Conservation (phyloP, 2,888 invertebrate genomes). For the Aspidapion aeneum region DNA sequence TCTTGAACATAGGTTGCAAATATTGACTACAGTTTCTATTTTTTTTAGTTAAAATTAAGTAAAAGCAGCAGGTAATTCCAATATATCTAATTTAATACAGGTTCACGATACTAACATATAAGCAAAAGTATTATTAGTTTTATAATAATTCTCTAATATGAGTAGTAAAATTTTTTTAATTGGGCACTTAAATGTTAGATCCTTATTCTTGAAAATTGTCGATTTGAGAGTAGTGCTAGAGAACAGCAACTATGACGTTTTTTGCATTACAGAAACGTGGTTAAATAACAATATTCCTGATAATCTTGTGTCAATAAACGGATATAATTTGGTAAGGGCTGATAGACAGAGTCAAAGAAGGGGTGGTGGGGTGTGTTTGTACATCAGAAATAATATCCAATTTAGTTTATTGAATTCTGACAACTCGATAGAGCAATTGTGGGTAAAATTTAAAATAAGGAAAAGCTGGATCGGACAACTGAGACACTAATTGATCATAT, state of each 20-base stretch:
- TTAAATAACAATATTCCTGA: neutral
- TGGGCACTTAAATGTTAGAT: neutral
- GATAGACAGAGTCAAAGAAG: neutral
- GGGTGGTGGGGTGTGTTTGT: neutral
- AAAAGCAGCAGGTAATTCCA: neutral
- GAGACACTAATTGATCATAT: neutral
- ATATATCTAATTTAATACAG: neutral
- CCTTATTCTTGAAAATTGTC: neutral
- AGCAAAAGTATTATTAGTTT: neutral
- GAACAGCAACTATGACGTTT: neutral
- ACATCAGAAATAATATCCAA: neutral
- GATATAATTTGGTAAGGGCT: neutral
- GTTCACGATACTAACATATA: neutral
- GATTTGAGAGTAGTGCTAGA: neutral
- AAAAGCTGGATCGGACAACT: neutral
- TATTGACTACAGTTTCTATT: neutral
- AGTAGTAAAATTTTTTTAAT: neutral
- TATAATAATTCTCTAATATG: neutral
- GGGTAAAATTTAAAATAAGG: neutral
- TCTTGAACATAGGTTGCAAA: neutral
- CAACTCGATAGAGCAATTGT: neutral
- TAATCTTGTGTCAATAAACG: neutral
- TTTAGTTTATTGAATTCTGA: neutral
- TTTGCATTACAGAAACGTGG: neutral
- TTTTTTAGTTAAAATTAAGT: neutral